phyloP scores from a whole-genome alignment of 1,140 invertebrate genomes.

The Anoplolepis gracilipes region DNA sequence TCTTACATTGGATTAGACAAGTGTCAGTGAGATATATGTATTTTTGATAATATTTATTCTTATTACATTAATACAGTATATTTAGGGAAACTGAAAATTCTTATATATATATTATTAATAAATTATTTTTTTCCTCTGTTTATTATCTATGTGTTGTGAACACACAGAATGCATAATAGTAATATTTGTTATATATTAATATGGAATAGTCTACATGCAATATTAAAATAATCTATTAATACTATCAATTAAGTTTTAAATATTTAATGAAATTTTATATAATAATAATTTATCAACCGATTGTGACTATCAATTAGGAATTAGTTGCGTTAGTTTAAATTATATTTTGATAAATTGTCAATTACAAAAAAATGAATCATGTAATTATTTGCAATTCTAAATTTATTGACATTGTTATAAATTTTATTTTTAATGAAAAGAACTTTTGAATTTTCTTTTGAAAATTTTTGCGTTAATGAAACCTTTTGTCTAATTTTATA shows the following conservation, averaged over 20 bases:
- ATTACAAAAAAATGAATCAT: not conserved
- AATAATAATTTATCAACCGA: not conserved
- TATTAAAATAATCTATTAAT: slow-evolving; percentile 26
- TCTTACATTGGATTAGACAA: not conserved
- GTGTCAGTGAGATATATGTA: not conserved
- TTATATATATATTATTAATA: not conserved
- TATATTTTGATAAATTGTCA: not conserved
- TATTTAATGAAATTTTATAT: not conserved
- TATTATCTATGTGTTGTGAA: not conserved
- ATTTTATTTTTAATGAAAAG: not conserved
- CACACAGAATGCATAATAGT: not conserved
- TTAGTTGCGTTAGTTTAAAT: not conserved
- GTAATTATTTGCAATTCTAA: not conserved
- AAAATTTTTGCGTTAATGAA: not conserved
- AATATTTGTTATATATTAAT: not conserved
- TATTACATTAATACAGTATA: not conserved
- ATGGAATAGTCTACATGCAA: not conserved
- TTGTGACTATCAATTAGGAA: not conserved
- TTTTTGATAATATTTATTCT: not conserved
- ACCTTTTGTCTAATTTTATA: not conserved
- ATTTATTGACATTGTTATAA: slow-evolving; percentile 5
- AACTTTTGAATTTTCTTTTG: not conserved
- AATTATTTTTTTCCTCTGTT: not conserved
- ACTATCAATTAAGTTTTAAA: slow-evolving; percentile 4
- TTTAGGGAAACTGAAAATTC: not conserved